Evolutionary conservation across 2,113 vertebrate genomes (phyloP), one percentile per base, ranked within the genome.

Genomic region (Entelurus aequoreus): DNA sequence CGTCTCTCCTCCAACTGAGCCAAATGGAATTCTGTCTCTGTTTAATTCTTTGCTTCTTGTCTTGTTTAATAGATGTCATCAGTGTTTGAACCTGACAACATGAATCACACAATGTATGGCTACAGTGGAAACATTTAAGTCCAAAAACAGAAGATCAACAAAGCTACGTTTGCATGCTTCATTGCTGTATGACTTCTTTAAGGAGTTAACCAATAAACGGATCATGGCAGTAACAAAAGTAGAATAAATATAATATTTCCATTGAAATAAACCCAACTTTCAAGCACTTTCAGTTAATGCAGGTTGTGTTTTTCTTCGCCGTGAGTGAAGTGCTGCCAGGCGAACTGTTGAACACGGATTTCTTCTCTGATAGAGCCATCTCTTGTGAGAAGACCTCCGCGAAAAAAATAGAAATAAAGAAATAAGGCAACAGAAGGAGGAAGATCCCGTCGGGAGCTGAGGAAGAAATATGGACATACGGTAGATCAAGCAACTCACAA

Each of bases 401-500:
- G 77, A 72, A 85, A 82, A 87, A 75, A 82, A 63, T 85, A 82
- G 75, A 78, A 82, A 88, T 76, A 82, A 63, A 71, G 65, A 77
- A 86, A 82, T 76, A 78, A 78, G 76, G 78, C 83, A 88, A 75
- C 83, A 87, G 85, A 86, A 81, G 77, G 82, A 84, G 61, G 59
- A 52, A 7, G 60, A 54, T 75, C 83, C 79, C 78, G 48, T 9
- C 49, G 76, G 78, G 82, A 82, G 64, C 36, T 35, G 63, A 36
- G 66, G 69, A 82, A 80, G 84, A 88, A 82, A 86, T 77, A 80
- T 83, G 84, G 81, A 88, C 82, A 90, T 88, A 88, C 87, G 82
- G 37, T 57, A 54, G 37, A 35, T 54, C 51, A 53, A 54, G 35
- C 75, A 75, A 49, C 72, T 79, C 61, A 42, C 60, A 60, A 40